Evolutionary conservation across 2,797 vertebrate genomes (phyloP).

Genomic region (Melanogrammus aeglefinus): DNA sequence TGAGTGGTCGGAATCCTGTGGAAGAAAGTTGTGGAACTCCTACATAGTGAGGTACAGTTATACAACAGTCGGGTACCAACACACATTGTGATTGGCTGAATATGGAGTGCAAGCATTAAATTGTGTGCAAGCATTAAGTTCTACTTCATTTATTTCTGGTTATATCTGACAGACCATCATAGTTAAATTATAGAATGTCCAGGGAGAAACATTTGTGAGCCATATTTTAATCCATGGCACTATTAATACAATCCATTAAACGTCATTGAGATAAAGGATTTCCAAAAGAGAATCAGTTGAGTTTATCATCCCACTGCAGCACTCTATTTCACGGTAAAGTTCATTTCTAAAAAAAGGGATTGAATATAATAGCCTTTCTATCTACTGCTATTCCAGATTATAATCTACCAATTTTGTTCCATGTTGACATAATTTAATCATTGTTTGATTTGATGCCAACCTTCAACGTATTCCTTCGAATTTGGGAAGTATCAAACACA

Average conservation of each 20-base stretch:
- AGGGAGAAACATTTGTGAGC: background rate
- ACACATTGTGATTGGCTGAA: conserved; percentile 29
- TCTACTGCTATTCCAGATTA: background rate
- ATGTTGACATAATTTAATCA: background rate
- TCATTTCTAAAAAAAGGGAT: background rate
- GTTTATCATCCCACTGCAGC: background rate
- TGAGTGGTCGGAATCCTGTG: conserved; percentile 34
- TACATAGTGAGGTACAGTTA: conserved; percentile 42
- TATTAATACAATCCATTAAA: background rate
- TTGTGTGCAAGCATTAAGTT: background rate
- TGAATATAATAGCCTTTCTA: background rate
- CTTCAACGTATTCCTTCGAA: background rate
- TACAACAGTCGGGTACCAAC: conserved; percentile 35
- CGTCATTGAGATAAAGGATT: background rate
- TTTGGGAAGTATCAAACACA: background rate
- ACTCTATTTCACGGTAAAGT: background rate
- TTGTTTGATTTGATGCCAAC: background rate
- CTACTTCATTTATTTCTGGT: background rate
- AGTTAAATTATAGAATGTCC: background rate
- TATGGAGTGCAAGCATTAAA: background rate
- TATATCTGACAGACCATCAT: background rate
- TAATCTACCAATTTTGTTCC: background rate
- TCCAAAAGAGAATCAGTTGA: background rate
- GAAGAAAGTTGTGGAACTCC: conserved; percentile 48
- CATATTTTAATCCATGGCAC: background rate